Percentiles rank a stretch among this genome's conserved stretches.
Conservation (phyloP, 2,113 vertebrate species). For the Etia nguti region DNA sequence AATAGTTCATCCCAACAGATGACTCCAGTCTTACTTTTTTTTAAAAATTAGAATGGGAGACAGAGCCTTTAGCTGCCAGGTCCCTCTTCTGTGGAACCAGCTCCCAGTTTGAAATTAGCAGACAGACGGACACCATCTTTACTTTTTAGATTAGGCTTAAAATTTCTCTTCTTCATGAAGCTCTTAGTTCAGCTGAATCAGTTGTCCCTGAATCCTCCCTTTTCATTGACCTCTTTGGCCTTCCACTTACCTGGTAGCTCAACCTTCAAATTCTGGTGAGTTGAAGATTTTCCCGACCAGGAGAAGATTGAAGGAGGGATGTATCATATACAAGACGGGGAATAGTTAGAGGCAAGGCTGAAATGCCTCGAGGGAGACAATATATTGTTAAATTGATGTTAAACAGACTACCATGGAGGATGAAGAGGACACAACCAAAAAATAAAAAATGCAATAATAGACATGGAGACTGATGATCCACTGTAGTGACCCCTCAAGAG, state of each 20-base stretch:
- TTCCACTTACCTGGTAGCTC: background rate
- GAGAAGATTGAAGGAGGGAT: background rate
- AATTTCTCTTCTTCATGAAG: background rate
- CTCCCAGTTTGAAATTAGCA: background rate
- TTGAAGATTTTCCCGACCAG: background rate
- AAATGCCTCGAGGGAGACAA: background rate
- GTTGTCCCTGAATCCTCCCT: background rate
- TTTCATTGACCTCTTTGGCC: background rate
- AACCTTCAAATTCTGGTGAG: background rate
- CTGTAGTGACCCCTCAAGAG: background rate
- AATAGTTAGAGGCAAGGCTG: background rate
- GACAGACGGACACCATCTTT: background rate
- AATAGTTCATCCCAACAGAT: too few relatives aligned
- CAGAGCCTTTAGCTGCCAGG: too few relatives aligned
- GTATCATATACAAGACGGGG: background rate
- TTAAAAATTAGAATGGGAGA: too few relatives aligned
- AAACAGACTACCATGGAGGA: background rate
- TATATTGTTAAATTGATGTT: background rate
- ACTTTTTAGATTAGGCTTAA: background rate
- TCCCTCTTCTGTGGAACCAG: background rate
- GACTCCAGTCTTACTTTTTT: too few relatives aligned
- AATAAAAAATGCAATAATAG: accelerated
- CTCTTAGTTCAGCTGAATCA: background rate
- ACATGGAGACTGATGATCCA: background rate
- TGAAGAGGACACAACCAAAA: background rate